Percentiles rank a stretch among this genome's conserved stretches.
These are phyloP conservation scores for Dichetophora obliterata DNA, from an alignment of 2,888 invertebrate genomes.

Conservation along the genomic window DNA sequence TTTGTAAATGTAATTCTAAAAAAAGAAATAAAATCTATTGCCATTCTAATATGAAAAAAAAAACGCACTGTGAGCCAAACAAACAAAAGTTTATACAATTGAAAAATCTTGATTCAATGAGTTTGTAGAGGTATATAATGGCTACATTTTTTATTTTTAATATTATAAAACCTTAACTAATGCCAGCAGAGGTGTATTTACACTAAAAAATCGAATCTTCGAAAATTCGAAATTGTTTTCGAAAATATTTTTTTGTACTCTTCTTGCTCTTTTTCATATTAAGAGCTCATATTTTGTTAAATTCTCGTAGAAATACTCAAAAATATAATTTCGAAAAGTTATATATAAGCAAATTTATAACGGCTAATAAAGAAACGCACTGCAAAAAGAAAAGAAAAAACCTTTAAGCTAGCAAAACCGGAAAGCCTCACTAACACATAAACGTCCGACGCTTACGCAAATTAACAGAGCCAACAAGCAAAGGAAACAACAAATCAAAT, in stretches of 20 bases:
- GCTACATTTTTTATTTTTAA: background rate
- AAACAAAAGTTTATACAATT: too few species aligned
- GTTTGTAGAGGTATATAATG: too few species aligned
- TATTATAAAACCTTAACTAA: background rate
- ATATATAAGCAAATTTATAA: background rate
- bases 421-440: background rate
- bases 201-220: background rate
- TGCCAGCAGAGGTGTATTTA: background rate
- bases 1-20: too few species aligned
- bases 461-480: constrained; percentile 21
- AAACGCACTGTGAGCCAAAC: too few species aligned
- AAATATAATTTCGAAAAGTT: background rate
- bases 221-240: background rate
- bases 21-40: too few species aligned
- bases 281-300: too few species aligned
- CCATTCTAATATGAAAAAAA: too few species aligned
- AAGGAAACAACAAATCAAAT: constrained; percentile 9
- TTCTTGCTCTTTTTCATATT: too few species aligned
- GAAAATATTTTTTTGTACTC: background rate
- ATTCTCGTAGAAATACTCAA: background rate
- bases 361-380: background rate
- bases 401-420: background rate
- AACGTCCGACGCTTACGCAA: constrained; percentile 10
- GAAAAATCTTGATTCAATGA: too few species aligned
- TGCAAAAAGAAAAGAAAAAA: background rate